These are phyloP conservation scores for Nanger granti DNA, from an alignment of 2,113 vertebrate genomes.

Conservation along the genomic window DNA sequence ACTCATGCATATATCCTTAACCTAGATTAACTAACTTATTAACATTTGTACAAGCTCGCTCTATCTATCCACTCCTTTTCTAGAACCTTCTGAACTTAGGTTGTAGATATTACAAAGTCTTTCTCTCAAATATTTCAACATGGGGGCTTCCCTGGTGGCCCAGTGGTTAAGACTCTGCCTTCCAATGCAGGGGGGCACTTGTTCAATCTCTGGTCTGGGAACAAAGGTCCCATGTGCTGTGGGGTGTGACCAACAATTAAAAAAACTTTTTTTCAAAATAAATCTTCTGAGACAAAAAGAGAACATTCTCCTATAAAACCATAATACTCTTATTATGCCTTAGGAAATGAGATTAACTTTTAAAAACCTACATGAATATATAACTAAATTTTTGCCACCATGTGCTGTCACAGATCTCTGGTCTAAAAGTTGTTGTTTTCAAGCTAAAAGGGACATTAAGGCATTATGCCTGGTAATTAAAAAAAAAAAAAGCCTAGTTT, in stretches of 20 bases:
- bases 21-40: background rate
- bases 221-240: background rate
- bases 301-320: background rate
- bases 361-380: background rate
- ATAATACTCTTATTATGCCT: background rate
- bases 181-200: background rate
- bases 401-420: background rate
- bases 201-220: background rate
- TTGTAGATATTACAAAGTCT: background rate
- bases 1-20: background rate
- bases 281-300: slow-evolving; percentile 14
- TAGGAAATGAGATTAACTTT: slow-evolving; percentile 14
- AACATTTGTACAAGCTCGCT: background rate
- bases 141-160: background rate
- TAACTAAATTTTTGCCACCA: slow-evolving; percentile 8
- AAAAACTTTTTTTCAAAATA: background rate
- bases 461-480: background rate
- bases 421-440: background rate
- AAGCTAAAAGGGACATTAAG: slow-evolving; percentile 8
- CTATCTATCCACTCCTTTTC: background rate
- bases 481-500: background rate
- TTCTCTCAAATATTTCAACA: background rate
- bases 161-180: background rate
- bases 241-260: background rate
- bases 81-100: background rate